phyloP scores from a whole-genome alignment of 2,888 invertebrate genomes.

The Dione vanillae region DNA sequence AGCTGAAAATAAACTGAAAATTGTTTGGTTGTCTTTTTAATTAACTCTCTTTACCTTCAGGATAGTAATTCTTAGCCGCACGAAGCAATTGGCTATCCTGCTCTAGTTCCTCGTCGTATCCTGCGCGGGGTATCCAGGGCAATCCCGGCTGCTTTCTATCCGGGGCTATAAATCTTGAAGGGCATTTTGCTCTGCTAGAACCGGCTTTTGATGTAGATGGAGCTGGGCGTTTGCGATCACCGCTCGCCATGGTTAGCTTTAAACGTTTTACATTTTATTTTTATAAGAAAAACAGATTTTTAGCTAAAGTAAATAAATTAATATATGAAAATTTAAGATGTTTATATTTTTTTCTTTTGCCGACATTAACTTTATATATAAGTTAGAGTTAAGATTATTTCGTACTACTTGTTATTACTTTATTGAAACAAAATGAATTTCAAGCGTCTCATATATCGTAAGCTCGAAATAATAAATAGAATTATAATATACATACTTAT shows the following conservation, averaged over 20 bases:
- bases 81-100: constrained; percentile 66
- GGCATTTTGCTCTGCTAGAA: constrained; percentile 49
- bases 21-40: neutral
- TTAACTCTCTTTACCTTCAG: constrained; percentile 62
- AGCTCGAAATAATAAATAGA: too few relatives aligned
- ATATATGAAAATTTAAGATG: too few relatives aligned
- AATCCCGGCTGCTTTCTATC: constrained; percentile 54
- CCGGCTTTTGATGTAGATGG: constrained; percentile 41
- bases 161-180: constrained; percentile 63
- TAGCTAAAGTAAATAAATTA: too few relatives aligned
- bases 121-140: constrained; percentile 70
- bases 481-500: too few relatives aligned
- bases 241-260: constrained; percentile 30
- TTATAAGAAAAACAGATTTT: too few relatives aligned
- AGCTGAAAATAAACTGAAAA: too few relatives aligned
- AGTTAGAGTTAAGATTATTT: too few relatives aligned
- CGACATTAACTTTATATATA: too few relatives aligned
- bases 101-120: constrained; percentile 69
- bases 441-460: too few relatives aligned
- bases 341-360: too few relatives aligned
- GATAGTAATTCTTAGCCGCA: constrained; percentile 69
- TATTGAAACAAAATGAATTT: too few relatives aligned
- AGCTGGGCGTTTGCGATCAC: constrained; percentile 35
- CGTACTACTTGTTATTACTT: too few relatives aligned
- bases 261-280: neutral